Evolutionary conservation across 1,140 invertebrate species (phyloP).

Genomic region (Penaeus japonicus): DNA sequence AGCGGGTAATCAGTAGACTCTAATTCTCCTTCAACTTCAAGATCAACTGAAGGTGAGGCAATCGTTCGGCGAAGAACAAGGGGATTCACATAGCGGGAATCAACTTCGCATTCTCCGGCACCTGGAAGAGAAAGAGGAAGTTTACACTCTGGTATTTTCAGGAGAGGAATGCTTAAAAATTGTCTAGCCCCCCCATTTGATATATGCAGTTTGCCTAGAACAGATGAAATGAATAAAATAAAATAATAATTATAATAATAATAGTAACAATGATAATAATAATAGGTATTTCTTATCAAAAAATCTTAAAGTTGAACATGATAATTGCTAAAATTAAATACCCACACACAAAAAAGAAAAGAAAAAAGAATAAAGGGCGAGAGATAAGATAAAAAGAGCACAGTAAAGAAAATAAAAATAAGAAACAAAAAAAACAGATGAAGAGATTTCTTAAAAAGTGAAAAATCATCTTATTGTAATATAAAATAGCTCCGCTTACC

Average conservation of each 20-base stretch:
- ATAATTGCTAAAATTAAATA: background rate
- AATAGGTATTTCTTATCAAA: background rate
- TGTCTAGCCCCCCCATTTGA: too few species aligned
- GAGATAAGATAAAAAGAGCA: too few species aligned
- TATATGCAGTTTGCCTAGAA: too few species aligned
- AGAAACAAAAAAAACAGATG: background rate
- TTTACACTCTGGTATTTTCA: background rate
- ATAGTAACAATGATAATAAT: background rate
- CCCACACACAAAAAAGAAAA: background rate
- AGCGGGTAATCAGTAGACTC: constrained; percentile 13
- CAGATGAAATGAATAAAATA: too few species aligned
- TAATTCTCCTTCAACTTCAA: constrained; percentile 42
- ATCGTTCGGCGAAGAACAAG: constrained; percentile 66
- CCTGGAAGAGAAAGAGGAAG: constrained; percentile 58
- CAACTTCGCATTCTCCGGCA: constrained; percentile 72
- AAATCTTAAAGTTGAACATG: background rate
- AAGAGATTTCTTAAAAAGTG: background rate
- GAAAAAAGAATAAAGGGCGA: too few species aligned
- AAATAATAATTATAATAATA: too few species aligned
- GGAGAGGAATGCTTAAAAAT: too few species aligned
- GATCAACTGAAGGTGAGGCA: background rate
- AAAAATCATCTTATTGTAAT: background rate
- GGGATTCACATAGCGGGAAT: constrained; percentile 74
- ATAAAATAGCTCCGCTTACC: constrained; percentile 40
- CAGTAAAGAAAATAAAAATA: too few species aligned